Conservation (phyloP, 1,140 invertebrate genomes). For the Drosophila bocki region DNA sequence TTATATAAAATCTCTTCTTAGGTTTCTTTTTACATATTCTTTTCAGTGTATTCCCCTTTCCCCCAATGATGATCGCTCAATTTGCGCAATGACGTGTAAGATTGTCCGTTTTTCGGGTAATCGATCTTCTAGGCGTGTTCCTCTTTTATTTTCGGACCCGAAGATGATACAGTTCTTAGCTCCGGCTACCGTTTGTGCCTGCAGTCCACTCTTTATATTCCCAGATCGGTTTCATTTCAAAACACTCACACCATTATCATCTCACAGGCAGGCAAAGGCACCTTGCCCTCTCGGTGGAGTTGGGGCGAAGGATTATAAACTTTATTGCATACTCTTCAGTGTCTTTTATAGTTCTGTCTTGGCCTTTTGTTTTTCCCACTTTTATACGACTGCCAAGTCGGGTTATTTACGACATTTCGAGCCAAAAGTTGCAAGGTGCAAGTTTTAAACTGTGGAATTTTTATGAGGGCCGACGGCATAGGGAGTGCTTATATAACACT, state of each 20-base stretch:
- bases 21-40: neutral
- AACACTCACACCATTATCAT: conserved; percentile 8
- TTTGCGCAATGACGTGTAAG: conserved; percentile 81
- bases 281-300: conserved; percentile 12
- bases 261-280: conserved; percentile 1
- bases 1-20: neutral
- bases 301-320: conserved; percentile 68
- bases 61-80: conserved; percentile 79
- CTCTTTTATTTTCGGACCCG: conserved; percentile 1
- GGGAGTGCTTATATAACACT: conserved; percentile 65
- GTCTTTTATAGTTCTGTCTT: conserved; percentile 58
- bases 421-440: conserved; percentile 82
- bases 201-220: neutral
- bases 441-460: conserved; percentile 80
- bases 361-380: conserved; percentile 58
- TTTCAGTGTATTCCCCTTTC: conserved; percentile 32
- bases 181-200: conserved; percentile 55
- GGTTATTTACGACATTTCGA: conserved; percentile 76
- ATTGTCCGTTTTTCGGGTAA: conserved; percentile 62
- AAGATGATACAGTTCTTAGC: conserved; percentile 69
- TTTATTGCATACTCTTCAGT: conserved; percentile 82
- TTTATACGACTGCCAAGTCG: conserved; percentile 58
- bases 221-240: conserved; percentile 35
- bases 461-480: conserved; percentile 52
- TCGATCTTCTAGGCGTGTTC: conserved; percentile 71